Percentiles rank a stretch among this genome's conserved stretches.
phyloP scores from a whole-genome alignment of 2,797 vertebrate genomes.

The Sebastes matsubarae region DNA sequence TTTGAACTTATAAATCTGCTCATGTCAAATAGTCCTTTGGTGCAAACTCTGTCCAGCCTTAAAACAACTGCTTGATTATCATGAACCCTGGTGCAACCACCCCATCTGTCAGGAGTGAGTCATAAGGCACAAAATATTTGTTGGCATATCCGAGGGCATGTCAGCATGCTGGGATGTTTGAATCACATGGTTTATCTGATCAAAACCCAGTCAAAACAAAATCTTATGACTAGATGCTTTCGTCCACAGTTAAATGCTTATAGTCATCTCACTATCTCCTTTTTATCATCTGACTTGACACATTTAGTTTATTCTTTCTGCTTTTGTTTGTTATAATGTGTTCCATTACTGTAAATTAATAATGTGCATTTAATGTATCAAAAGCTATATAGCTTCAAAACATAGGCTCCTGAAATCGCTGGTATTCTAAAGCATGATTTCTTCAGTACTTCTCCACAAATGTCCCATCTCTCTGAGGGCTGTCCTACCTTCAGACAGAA shows the following conservation, averaged over 20 bases:
- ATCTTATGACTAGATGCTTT: conserved; percentile 4
- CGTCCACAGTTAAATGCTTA: neutral
- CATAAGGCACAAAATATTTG: neutral
- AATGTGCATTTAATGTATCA: neutral
- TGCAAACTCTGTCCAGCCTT: neutral
- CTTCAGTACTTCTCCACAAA: no score
- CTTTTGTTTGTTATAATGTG: neutral
- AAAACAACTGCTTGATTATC: neutral
- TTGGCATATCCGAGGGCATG: neutral
- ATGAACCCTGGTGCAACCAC: neutral
- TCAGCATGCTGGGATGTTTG: neutral
- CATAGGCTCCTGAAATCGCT: no score
- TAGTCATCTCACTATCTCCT: neutral
- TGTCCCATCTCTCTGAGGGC: no score
- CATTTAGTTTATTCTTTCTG: neutral
- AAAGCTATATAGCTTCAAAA: no score
- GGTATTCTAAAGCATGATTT: no score
- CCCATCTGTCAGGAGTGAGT: conserved; percentile 28
- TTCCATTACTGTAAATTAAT: neutral
- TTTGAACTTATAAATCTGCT: neutral
- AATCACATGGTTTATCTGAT: conserved; percentile 39
- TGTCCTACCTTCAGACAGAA: no score
- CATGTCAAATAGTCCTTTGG: neutral
- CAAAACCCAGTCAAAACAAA: conserved; percentile 41
- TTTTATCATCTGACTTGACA: neutral